These are phyloP conservation scores for Pluvianellus socialis DNA, from an alignment of 2,113 vertebrate genomes.

Conservation along the genomic window DNA sequence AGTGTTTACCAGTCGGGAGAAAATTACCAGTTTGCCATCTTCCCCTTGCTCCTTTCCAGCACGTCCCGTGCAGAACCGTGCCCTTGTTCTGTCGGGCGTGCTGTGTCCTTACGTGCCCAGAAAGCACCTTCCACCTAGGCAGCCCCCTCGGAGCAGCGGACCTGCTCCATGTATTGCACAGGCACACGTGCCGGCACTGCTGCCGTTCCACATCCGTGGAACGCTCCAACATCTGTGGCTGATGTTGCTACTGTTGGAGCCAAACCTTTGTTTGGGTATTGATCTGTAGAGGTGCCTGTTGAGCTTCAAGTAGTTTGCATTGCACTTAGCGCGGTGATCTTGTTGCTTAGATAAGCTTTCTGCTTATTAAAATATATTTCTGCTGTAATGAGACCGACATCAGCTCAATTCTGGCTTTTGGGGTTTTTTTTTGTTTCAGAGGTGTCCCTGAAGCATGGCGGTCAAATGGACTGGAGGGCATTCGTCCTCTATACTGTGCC, in stretches of 20 bases:
- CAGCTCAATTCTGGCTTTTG: neutral
- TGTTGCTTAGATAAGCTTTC: neutral
- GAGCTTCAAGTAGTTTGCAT: neutral
- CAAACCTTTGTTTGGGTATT: rapidly evolving
- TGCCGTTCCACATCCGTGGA: neutral
- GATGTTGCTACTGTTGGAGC: neutral
- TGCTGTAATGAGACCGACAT: too few relatives aligned
- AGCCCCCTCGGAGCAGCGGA: neutral
- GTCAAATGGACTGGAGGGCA: conserved; percentile 84
- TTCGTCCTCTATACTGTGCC: conserved; percentile 81
- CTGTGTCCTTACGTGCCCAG: rapidly evolving
- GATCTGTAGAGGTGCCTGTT: neutral
- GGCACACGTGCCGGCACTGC: rapidly evolving
- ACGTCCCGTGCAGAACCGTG: neutral
- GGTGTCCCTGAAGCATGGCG: conserved; percentile 75
- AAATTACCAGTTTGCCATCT: neutral
- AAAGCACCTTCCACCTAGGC: neutral
- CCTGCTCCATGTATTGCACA: too few relatives aligned
- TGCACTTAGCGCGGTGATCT: neutral
- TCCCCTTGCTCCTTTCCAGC: neutral
- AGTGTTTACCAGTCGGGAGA: neutral
- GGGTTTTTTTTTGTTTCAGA: neutral
- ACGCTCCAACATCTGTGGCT: too few relatives aligned
- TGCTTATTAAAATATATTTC: neutral
- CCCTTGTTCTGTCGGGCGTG: neutral